Conservation (phyloP, 2,113 vertebrate species). For the Neogale vison region DNA sequence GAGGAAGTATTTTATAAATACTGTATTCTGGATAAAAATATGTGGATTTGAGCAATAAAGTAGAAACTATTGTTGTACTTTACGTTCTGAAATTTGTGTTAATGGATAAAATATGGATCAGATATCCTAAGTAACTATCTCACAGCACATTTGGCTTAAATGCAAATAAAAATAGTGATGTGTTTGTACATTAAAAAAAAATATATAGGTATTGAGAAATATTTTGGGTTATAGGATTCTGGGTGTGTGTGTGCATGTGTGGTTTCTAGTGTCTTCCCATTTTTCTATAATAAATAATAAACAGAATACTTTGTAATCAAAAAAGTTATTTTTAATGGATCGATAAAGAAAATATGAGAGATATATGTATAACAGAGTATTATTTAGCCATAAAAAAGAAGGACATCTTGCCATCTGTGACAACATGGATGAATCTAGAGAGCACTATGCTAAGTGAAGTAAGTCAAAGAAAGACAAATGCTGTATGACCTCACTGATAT, state of each 20-base stretch:
- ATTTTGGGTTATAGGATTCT: background rate
- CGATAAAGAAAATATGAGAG: background rate
- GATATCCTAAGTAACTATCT: background rate
- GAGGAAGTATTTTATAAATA: conserved; percentile 47
- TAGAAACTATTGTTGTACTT: background rate
- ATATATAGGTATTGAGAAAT: background rate
- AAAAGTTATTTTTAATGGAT: background rate
- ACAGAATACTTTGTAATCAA: background rate
- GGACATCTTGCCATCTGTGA: background rate
- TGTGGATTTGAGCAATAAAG: background rate
- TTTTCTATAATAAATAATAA: background rate
- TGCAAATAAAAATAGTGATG: conserved; percentile 56
- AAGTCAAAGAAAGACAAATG: background rate
- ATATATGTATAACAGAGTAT: background rate
- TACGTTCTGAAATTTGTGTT: conserved; percentile 46
- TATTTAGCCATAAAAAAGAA: background rate
- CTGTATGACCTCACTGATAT: background rate
- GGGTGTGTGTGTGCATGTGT: background rate
- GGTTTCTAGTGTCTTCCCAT: background rate
- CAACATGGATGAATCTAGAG: background rate
- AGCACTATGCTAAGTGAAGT: background rate
- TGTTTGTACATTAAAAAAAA: background rate
- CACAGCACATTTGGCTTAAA: conserved; percentile 29
- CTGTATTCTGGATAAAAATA: conserved; percentile 46
- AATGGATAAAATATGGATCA: background rate